Percentiles rank a stretch among this genome's conserved stretches.
Conservation (phyloP, 2,113 vertebrate genomes). For the Rhynchomys soricoides region DNA sequence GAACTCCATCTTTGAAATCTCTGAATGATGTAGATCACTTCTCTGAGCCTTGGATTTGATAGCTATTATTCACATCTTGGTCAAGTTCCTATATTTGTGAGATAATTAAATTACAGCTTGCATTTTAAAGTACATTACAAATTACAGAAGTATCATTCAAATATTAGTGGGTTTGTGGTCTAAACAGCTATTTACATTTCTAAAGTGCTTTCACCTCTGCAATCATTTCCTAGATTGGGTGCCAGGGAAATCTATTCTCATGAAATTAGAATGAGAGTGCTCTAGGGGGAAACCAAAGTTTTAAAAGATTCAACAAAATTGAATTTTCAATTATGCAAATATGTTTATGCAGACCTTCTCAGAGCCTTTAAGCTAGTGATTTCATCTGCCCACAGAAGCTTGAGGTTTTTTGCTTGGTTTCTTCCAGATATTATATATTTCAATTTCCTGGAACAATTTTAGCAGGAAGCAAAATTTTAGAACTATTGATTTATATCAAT, state of each 20-base stretch:
- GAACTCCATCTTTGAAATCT: not conserved
- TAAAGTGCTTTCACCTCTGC: not conserved
- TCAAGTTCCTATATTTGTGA: not conserved
- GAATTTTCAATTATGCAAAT: slow-evolving; percentile 27
- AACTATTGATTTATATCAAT: not conserved
- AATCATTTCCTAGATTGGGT: slow-evolving; percentile 30
- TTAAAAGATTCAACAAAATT: slow-evolving; percentile 30
- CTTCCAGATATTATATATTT: not conserved
- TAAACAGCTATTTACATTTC: slow-evolving; percentile 35
- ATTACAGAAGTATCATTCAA: slow-evolving; percentile 8
- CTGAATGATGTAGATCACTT: not conserved
- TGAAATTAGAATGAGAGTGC: slow-evolving; percentile 28
- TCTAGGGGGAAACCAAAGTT: not conserved
- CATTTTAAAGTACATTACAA: slow-evolving; percentile 27
- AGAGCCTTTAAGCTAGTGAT: slow-evolving; percentile 46
- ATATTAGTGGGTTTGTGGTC: not conserved
- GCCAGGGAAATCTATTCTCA: not conserved
- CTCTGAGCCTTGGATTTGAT: slow-evolving; percentile 1
- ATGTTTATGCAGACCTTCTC: slow-evolving; percentile 45
- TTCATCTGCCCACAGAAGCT: not conserved
- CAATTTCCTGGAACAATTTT: slow-evolving; percentile 2
- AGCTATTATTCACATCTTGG: not conserved
- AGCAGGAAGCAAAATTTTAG: slow-evolving; percentile 14
- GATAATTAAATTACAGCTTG: not conserved
- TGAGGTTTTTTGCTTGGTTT: not conserved